Evolutionary conservation across 2,888 invertebrate genomes (phyloP).

Genomic region (Autographa gamma): DNA sequence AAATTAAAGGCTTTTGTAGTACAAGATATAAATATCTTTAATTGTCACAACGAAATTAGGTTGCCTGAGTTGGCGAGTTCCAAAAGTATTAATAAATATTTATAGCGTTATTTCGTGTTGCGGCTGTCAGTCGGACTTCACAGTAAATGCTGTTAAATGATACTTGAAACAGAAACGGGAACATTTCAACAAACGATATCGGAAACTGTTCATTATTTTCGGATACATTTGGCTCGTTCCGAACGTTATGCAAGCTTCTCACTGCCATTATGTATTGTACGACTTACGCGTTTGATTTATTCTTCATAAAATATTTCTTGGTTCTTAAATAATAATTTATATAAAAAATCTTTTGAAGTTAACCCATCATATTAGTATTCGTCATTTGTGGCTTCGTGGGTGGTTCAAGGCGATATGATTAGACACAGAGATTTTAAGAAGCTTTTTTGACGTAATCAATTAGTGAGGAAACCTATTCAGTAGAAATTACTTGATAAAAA

Average conservation of each 20-base stretch:
- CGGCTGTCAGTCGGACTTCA: conserved; percentile 33
- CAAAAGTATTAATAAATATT: conserved; percentile 6
- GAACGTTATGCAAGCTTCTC: conserved; percentile 11
- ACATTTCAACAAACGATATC: conserved; percentile 39
- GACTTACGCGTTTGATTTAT: background rate
- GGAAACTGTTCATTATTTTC: conserved; percentile 46
- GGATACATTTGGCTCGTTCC: conserved; percentile 38
- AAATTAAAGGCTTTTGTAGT: background rate
- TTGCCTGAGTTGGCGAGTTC: background rate
- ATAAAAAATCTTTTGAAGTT: too few relatives aligned
- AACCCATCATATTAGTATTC: too few relatives aligned
- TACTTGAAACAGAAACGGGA: conserved; percentile 42
- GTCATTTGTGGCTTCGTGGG: too few relatives aligned
- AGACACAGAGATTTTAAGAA: too few relatives aligned
- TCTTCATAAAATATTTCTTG: background rate
- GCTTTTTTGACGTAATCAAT: too few relatives aligned
- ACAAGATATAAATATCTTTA: background rate
- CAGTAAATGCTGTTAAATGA: conserved; percentile 25
- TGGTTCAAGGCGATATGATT: too few relatives aligned
- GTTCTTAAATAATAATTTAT: too few relatives aligned
- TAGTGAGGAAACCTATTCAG: too few relatives aligned
- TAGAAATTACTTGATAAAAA: too few relatives aligned
- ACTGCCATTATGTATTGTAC: background rate
- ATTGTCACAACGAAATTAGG: conserved; percentile 1
- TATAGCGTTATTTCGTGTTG: conserved; percentile 7